Evolutionary conservation across 2,888 invertebrate genomes (phyloP).

Genomic region (Celastrina argiolus): DNA sequence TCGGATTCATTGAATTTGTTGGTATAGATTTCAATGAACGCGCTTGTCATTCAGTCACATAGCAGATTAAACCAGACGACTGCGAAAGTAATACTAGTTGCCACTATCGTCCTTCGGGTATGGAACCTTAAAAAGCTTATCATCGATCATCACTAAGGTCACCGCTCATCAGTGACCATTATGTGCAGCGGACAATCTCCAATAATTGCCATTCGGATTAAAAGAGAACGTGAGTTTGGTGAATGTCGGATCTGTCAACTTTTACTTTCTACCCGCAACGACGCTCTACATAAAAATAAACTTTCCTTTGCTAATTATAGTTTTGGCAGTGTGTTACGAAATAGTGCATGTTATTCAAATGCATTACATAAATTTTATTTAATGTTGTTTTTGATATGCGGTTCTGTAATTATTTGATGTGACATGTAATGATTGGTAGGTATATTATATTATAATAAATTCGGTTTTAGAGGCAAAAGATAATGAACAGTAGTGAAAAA

Average conservation of each 20-base stretch:
- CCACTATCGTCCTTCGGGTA: too few species aligned
- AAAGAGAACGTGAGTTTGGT: constrained; percentile 14
- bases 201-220: not conserved
- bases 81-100: too few species aligned
- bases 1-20: too few species aligned
- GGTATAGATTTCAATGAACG: too few species aligned
- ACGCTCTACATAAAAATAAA: constrained; percentile 15
- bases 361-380: not conserved
- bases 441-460: too few species aligned
- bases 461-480: too few species aligned
- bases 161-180: too few species aligned
- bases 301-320: constrained; percentile 4
- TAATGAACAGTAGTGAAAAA: too few species aligned
- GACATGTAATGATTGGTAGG: too few species aligned
- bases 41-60: too few species aligned
- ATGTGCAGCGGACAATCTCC: not conserved
- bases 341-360: not conserved
- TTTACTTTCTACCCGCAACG: constrained; percentile 17
- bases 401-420: not conserved
- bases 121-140: not conserved
- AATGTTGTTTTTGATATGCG: not conserved
- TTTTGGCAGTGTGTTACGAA: not conserved
- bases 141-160: not conserved
- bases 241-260: constrained; percentile 20
- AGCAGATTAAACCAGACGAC: too few species aligned